Evolutionary conservation across 2,113 vertebrate species (phyloP).

Genomic region (Myrmophylax atrothorax): DNA sequence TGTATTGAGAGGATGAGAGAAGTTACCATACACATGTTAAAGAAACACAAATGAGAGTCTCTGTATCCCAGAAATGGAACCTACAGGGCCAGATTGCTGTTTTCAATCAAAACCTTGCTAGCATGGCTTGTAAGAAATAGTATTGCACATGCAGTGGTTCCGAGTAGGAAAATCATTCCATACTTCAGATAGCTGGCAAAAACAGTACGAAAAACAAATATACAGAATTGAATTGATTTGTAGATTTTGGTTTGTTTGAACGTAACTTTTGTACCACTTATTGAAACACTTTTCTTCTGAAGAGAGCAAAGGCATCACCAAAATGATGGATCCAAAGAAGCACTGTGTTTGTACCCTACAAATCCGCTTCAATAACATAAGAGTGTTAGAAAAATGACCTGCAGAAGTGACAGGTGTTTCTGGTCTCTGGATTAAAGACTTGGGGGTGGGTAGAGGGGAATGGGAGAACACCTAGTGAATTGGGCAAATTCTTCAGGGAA

Average conservation of each 20-base stretch:
- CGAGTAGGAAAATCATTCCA: neutral
- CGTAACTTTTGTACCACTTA: neutral
- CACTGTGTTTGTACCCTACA: neutral
- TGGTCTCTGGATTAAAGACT: neutral
- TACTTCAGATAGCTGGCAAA: neutral
- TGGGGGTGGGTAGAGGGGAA: neutral
- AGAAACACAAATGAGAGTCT: neutral
- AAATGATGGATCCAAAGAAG: slow-evolving; percentile 18
- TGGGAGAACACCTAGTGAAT: neutral
- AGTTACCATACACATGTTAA: neutral
- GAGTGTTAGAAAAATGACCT: neutral
- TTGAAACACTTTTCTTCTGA: neutral
- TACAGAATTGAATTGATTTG: slow-evolving; percentile 11
- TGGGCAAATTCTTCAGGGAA: slow-evolving; percentile 31
- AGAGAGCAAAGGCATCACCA: slow-evolving; percentile 23
- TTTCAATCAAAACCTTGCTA: neutral
- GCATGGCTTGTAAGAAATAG: neutral
- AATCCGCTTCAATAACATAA: neutral
- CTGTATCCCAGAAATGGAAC: neutral
- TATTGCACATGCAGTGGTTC: neutral
- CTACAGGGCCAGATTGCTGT: neutral
- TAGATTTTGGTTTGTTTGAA: neutral
- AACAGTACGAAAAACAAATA: neutral
- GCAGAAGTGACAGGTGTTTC: neutral
- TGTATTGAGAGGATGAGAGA: neutral